Evolutionary conservation across 2,888 invertebrate genomes (phyloP).

Genomic region (Lottia gigantea): DNA sequence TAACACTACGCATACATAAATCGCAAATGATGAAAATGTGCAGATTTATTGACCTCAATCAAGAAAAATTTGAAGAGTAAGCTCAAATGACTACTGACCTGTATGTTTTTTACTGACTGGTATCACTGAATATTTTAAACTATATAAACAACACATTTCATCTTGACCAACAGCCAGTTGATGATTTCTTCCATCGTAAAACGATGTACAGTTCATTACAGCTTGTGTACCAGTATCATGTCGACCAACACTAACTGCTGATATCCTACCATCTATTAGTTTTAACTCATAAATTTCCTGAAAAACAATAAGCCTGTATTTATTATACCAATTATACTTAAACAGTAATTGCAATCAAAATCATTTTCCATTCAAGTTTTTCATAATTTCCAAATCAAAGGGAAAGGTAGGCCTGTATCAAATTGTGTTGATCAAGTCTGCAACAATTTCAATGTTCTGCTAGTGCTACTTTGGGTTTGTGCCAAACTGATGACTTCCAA

Average conservation of each 20-base stretch:
- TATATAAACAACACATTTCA: slow-evolving; percentile 74
- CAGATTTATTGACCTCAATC: too few relatives aligned
- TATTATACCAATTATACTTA: too few relatives aligned
- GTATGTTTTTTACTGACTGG: slow-evolving; percentile 40
- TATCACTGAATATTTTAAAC: slow-evolving; percentile 61
- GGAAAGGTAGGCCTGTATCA: not conserved
- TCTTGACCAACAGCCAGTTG: slow-evolving; percentile 91
- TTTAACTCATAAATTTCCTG: slow-evolving; percentile 94
- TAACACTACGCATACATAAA: too few relatives aligned
- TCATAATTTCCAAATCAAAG: not conserved
- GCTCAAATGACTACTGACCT: too few relatives aligned
- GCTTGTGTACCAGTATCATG: slow-evolving; percentile 81
- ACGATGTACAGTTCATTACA: slow-evolving; percentile 90
- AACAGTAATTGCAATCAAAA: too few relatives aligned
- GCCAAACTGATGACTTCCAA: not conserved
- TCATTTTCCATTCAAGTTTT: too few relatives aligned
- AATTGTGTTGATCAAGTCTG: too few relatives aligned
- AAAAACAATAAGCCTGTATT: slow-evolving; percentile 58
- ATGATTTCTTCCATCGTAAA: slow-evolving; percentile 77
- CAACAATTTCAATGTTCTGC: too few relatives aligned
- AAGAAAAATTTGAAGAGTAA: too few relatives aligned
- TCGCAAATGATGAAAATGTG: too few relatives aligned
- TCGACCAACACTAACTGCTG: slow-evolving; percentile 88
- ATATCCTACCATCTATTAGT: slow-evolving; percentile 80
- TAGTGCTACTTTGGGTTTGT: not conserved